Conservation (phyloP, 2,797 vertebrate genomes). For the Sardinella longiceps region DNA sequence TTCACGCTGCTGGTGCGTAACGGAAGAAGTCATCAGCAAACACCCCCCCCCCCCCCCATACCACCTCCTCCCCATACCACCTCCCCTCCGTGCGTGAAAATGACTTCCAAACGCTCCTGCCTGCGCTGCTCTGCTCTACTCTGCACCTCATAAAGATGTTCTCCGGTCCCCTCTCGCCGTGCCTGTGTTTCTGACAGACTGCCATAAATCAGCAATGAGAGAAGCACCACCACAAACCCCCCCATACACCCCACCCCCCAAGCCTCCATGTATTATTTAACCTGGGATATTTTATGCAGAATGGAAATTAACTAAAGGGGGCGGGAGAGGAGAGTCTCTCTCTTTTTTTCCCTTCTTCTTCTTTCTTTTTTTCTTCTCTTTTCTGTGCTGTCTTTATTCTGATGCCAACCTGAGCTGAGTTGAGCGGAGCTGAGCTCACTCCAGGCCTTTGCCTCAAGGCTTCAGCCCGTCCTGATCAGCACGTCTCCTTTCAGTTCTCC, state of each 20-base stretch:
- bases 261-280: slow-evolving; percentile 59
- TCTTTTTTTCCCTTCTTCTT: not conserved
- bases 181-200: slow-evolving; percentile 45
- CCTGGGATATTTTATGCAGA: slow-evolving; percentile 49
- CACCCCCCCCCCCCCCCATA: too few species aligned
- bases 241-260: slow-evolving; percentile 48
- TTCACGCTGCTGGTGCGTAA: not conserved
- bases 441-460: not conserved
- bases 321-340: not conserved
- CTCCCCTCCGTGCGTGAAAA: not conserved
- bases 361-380: slow-evolving; percentile 13
- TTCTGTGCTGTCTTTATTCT: slow-evolving; percentile 27
- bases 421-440: not conserved
- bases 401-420: slow-evolving; percentile 39
- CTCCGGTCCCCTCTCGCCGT: slow-evolving; percentile 39
- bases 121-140: slow-evolving; percentile 51
- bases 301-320: slow-evolving; percentile 53
- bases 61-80: not conserved
- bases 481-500: not conserved
- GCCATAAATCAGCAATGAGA: slow-evolving; percentile 57
- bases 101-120: not conserved
- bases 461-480: not conserved
- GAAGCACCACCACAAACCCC: slow-evolving; percentile 39
- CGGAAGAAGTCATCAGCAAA: slow-evolving; percentile 10
- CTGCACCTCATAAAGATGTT: slow-evolving; percentile 42